Percentiles rank a stretch among this genome's conserved stretches.
Evolutionary conservation across 2,113 vertebrate genomes (phyloP).

Genomic region (Lontra canadensis): DNA sequence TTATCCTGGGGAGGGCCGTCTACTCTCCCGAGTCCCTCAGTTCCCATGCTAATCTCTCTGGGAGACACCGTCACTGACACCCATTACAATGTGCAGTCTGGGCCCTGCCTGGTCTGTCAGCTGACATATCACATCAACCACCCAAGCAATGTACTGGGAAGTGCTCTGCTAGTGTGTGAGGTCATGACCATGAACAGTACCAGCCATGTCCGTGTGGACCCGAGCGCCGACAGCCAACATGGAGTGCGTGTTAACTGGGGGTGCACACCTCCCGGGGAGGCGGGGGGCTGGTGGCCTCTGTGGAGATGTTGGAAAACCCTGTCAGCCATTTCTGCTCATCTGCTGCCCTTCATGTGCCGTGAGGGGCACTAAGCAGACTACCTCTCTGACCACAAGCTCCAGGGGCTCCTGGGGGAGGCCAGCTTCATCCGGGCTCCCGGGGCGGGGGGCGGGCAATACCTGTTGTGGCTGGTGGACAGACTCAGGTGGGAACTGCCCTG

Average conservation of each 20-base stretch:
- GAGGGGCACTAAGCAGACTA: fast-evolving
- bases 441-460: neutral
- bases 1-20: neutral
- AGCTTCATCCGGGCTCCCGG: fast-evolving
- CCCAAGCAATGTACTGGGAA: neutral
- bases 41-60: neutral
- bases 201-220: fast-evolving
- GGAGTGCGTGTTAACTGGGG: fast-evolving
- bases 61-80: neutral
- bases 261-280: fast-evolving
- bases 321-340: neutral
- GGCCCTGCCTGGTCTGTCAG: neutral
- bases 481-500: fast-evolving
- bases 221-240: fast-evolving
- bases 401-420: fast-evolving
- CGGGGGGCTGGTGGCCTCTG: fast-evolving
- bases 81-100: neutral
- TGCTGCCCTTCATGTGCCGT: neutral
- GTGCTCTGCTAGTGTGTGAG: too few species aligned
- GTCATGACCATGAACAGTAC: neutral
- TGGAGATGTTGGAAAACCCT: too few species aligned
- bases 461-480: fast-evolving
- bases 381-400: neutral
- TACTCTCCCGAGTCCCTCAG: neutral
- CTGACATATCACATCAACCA: neutral